phyloP scores from a whole-genome alignment of 2,888 invertebrate species.

The Tridacna gigas region DNA sequence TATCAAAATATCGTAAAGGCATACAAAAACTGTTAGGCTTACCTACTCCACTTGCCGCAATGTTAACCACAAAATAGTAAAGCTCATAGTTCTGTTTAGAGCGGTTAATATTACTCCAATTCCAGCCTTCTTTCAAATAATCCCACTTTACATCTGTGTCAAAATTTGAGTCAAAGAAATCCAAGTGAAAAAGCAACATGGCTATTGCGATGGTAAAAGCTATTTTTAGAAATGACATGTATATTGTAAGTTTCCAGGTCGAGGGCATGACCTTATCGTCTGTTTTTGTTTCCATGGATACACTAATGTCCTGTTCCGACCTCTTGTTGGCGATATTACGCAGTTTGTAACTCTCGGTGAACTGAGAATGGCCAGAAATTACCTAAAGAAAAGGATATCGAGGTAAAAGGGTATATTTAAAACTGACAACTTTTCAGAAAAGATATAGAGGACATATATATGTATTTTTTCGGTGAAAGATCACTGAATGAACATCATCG shows the following conservation, averaged over 20 bases:
- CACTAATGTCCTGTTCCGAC: background rate
- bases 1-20: no score
- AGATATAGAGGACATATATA: no score
- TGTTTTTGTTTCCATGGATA: background rate
- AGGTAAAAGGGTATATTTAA: background rate
- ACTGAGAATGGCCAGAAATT: background rate
- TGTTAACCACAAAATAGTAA: constrained; percentile 58
- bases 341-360: background rate
- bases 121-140: constrained; percentile 36
- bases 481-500: no score
- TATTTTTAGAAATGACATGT: constrained; percentile 50
- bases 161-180: background rate
- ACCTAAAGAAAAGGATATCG: background rate
- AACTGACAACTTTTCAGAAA: background rate
- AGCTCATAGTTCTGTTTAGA: background rate
- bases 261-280: constrained; percentile 1
- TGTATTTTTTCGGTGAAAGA: no score
- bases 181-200: constrained; percentile 18
- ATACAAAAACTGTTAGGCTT: background rate
- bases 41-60: constrained; percentile 56
- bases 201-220: constrained; percentile 46
- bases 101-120: constrained; percentile 28
- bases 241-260: constrained; percentile 57
- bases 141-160: background rate
- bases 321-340: background rate